Percentiles rank a stretch among this genome's conserved stretches.
Evolutionary conservation across 1,140 invertebrate genomes (phyloP).

Genomic region (Drosophila nebulosa): DNA sequence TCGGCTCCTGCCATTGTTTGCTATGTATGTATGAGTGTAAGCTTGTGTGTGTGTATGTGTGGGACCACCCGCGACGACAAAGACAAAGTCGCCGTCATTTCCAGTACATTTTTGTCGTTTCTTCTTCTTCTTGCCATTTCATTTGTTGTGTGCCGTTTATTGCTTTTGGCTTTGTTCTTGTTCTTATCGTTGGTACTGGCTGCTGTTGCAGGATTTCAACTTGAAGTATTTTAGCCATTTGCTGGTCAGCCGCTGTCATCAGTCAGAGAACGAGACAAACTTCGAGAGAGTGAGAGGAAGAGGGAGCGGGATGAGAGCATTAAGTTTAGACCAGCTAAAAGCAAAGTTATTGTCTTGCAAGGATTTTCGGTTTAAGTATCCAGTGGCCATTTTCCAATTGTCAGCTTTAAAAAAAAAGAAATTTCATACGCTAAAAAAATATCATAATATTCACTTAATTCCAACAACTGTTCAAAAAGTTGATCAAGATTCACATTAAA

Average conservation of each 20-base stretch:
- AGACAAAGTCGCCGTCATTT: slow-evolving; percentile 66
- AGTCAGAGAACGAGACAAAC: slow-evolving; percentile 15
- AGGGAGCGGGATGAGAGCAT: no score
- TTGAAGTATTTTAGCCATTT: slow-evolving; percentile 74
- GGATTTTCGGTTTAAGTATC: slow-evolving; percentile 3
- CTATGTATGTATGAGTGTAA: slow-evolving; percentile 47
- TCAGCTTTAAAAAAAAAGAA: neutral
- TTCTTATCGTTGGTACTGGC: slow-evolving; percentile 11
- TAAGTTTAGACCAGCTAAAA: neutral
- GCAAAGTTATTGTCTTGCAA: slow-evolving; percentile 3
- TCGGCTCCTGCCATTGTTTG: slow-evolving; percentile 49
- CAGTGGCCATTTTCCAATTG: slow-evolving; percentile 15
- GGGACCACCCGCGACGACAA: slow-evolving; percentile 47
- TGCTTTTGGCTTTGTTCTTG: slow-evolving; percentile 47
- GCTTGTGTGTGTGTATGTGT: slow-evolving; percentile 19
- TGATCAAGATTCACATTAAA: no score
- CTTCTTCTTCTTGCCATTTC: slow-evolving; percentile 42
- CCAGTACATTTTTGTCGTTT: slow-evolving; percentile 55
- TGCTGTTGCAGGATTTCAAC: slow-evolving; percentile 48
- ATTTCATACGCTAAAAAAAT: neutral
- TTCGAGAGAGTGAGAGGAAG: neutral
- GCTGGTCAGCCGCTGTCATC: slow-evolving; percentile 60
- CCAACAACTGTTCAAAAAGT: no score
- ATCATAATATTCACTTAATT: no score
- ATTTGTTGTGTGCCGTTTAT: slow-evolving; percentile 68